A percentile compares a stretch with the other conserved stretches of the same genome.
phyloP scores from a whole-genome alignment of 2,888 invertebrate genomes.

The Leptura quadrifasciata region DNA sequence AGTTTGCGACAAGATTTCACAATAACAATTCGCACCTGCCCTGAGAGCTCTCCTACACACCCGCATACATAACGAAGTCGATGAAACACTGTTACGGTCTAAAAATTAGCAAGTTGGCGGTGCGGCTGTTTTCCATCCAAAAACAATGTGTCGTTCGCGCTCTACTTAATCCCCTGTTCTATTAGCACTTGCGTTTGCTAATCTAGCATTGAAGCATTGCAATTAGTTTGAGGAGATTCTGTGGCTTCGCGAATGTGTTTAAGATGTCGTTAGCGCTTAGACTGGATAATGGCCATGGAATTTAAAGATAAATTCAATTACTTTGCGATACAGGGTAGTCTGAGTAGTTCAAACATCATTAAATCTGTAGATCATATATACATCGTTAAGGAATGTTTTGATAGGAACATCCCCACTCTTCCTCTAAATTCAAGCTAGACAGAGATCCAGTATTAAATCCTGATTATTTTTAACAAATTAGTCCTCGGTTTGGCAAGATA shows the following conservation, averaged over 20 bases:
- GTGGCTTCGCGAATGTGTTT: background rate
- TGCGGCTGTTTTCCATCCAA: conserved; percentile 1
- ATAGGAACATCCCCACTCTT: too few relatives aligned
- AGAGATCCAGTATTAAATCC: too few relatives aligned
- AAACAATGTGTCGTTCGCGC: background rate
- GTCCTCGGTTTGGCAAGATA: too few relatives aligned
- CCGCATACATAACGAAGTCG: background rate
- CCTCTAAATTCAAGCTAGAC: too few relatives aligned
- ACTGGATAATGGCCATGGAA: background rate
- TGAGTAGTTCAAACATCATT: background rate
- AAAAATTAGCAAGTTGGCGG: background rate
- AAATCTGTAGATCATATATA: too few relatives aligned
- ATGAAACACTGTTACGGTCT: background rate
- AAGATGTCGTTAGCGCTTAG: background rate
- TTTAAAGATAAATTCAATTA: background rate
- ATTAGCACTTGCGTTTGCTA: conserved; percentile 13
- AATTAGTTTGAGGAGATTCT: background rate
- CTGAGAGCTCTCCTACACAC: background rate
- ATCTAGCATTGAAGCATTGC: background rate
- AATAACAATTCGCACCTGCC: background rate
- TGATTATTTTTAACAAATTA: too few relatives aligned
- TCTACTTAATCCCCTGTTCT: background rate
- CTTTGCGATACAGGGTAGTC: background rate
- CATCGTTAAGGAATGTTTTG: too few relatives aligned
- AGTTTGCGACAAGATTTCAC: too few relatives aligned